Evolutionary conservation across 2,113 vertebrate genomes (phyloP).

Genomic region (Boleophthalmus pectinirostris): DNA sequence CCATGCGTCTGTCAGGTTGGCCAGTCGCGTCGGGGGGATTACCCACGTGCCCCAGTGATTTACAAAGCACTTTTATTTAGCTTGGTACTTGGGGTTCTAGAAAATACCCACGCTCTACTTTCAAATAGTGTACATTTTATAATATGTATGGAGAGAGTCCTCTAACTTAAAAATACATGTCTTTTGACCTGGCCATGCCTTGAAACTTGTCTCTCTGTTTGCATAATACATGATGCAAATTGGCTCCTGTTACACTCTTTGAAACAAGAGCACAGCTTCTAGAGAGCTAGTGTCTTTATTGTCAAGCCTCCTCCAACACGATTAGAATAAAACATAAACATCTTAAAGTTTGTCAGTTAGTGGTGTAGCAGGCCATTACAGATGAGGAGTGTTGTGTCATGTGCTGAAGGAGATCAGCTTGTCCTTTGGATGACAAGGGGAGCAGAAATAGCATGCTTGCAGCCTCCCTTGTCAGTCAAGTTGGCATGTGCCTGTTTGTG

Average conservation of each 20-base stretch:
- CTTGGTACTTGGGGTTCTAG: slow-evolving; percentile 25
- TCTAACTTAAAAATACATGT: not conserved
- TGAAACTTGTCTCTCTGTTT: slow-evolving; percentile 9
- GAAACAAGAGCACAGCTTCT: not conserved
- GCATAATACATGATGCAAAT: slow-evolving; percentile 8
- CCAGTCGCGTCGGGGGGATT: slow-evolving; percentile 64
- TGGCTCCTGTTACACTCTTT: slow-evolving; percentile 16
- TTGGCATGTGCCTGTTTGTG: slow-evolving; percentile 57
- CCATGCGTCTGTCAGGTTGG: slow-evolving; percentile 50
- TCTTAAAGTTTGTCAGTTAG: slow-evolving; percentile 22
- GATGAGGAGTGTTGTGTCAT: slow-evolving; percentile 60
- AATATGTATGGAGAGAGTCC: not conserved
- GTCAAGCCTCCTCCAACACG: not conserved
- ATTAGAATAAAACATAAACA: slow-evolving; percentile 11
- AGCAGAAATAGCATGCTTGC: slow-evolving; percentile 89
- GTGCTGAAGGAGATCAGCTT: slow-evolving; percentile 78
- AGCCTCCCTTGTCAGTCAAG: slow-evolving; percentile 92
- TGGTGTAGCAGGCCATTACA: slow-evolving; percentile 35
- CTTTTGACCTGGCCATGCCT: not conserved
- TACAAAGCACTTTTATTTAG: slow-evolving; percentile 79
- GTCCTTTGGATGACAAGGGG: slow-evolving; percentile 85
- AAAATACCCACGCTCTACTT: slow-evolving; percentile 39
- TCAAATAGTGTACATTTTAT: slow-evolving; percentile 15
- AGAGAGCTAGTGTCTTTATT: not conserved
- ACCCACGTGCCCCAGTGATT: slow-evolving; percentile 68